Conservation (phyloP, 2,113 vertebrate genomes). For the Caretta caretta region DNA sequence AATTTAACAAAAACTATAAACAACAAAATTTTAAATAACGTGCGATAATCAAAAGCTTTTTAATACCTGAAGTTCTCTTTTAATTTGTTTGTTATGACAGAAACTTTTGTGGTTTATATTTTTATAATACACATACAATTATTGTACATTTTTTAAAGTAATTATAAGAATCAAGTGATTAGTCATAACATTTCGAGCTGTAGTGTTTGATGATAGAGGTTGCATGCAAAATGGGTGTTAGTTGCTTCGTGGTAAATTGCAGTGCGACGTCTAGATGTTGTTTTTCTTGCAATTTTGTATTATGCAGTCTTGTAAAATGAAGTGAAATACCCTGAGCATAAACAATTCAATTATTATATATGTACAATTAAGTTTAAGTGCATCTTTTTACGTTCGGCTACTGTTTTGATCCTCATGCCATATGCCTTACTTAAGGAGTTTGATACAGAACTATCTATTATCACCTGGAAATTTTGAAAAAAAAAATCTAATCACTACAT, state of each 20-base stretch:
- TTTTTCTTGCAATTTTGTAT: not conserved
- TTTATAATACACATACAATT: not conserved
- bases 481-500: not conserved
- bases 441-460: not conserved
- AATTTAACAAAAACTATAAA: not conserved
- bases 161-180: not conserved
- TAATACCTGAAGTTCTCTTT: not conserved
- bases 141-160: not conserved
- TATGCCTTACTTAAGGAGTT: not conserved
- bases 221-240: not conserved
- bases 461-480: not conserved
- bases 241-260: not conserved
- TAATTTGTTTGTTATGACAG: not conserved
- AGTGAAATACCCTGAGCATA: not conserved
- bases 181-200: not conserved
- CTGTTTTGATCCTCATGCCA: not conserved
- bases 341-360: not conserved
- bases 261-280: not conserved
- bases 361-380: not conserved
- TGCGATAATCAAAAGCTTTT: not conserved
- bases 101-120: not conserved
- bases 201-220: not conserved
- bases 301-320: not conserved
- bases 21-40: not conserved
- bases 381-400: not conserved